A percentile compares a stretch with the other conserved stretches of the same genome.
Evolutionary conservation across 2,113 vertebrate genomes (phyloP).

Genomic region (Apodemus speciosus): DNA sequence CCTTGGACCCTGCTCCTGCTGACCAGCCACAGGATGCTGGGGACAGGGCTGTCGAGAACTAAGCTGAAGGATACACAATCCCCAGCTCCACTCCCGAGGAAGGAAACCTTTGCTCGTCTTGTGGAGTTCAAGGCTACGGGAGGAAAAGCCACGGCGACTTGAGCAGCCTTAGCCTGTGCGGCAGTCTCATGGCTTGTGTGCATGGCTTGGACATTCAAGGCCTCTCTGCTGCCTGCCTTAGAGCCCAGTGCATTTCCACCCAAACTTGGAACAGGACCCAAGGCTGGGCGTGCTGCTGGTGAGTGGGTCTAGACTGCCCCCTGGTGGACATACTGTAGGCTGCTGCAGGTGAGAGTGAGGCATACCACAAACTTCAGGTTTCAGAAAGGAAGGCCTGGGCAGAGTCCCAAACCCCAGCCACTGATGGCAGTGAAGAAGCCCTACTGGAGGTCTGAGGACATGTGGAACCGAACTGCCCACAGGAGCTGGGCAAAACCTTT

Average conservation of each 20-base stretch:
- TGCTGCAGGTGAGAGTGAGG: background rate
- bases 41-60: background rate
- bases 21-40: background rate
- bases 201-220: background rate
- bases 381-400: background rate
- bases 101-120: background rate
- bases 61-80: no score
- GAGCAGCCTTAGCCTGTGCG: background rate
- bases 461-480: accelerated
- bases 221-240: background rate
- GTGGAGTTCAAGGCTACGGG: background rate
- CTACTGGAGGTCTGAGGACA: background rate
- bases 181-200: background rate
- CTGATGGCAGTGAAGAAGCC: background rate
- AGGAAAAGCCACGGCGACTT: background rate
- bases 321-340: slow-evolving; percentile 7
- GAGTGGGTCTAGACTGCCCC: slow-evolving; percentile 48
- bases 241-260: background rate
- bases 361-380: background rate
- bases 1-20: background rate
- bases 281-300: accelerated
- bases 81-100: background rate
- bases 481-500: background rate
- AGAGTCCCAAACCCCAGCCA: background rate
- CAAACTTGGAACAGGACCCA: background rate